phyloP scores from a whole-genome alignment of 1,140 invertebrate species.

The Drosophila nannoptera region DNA sequence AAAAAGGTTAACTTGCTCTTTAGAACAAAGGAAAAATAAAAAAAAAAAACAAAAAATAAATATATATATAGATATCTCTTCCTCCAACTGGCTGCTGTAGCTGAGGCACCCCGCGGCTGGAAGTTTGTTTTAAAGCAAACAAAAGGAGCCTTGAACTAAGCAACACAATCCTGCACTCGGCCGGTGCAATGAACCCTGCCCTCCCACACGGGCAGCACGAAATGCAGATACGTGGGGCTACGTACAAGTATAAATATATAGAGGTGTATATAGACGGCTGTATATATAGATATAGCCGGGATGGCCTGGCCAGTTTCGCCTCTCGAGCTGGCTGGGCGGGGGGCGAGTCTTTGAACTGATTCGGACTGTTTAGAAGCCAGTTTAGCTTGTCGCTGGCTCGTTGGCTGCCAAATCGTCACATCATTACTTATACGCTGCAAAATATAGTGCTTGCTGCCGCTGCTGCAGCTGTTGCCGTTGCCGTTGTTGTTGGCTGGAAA shows the following conservation, averaged over 20 bases:
- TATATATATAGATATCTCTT: background rate
- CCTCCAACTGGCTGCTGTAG: background rate
- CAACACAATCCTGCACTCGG: conserved; percentile 26
- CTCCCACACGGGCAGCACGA: conserved; percentile 21
- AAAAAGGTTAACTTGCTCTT: too few species aligned
- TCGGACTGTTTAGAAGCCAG: conserved; percentile 18
- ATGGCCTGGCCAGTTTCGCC: background rate
- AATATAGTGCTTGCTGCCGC: conserved; percentile 68
- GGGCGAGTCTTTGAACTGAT: conserved; percentile 4
- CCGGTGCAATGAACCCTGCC: conserved; percentile 50
- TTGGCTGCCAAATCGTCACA: conserved; percentile 72
- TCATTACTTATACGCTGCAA: conserved; percentile 72
- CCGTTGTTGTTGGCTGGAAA: conserved; percentile 22
- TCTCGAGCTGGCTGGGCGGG: background rate
- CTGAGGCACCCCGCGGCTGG: background rate
- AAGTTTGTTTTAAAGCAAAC: conserved; percentile 29
- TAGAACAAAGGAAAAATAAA: too few species aligned
- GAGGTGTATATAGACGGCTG: background rate
- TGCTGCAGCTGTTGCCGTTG: too few species aligned
- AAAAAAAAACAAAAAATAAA: too few species aligned
- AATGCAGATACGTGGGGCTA: background rate
- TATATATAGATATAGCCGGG: background rate
- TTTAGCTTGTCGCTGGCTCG: conserved; percentile 47
- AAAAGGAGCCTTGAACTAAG: conserved; percentile 45
- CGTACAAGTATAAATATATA: background rate